These are phyloP conservation scores for Drosophila trapezifrons DNA, from an alignment of 1,140 invertebrate genomes.

Conservation along the genomic window DNA sequence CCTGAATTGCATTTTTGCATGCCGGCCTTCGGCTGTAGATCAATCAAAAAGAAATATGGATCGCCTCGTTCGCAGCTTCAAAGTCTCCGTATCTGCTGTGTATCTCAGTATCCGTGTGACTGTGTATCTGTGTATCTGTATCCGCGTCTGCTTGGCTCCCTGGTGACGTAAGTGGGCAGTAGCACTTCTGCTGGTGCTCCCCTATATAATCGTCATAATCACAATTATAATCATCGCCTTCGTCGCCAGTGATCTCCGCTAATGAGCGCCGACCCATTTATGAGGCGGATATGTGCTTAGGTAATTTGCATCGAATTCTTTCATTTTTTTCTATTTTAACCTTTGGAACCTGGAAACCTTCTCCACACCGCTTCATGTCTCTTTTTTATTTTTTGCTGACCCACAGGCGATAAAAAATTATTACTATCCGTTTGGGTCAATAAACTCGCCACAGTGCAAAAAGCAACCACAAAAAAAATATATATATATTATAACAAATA, in stretches of 20 bases:
- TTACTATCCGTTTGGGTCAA: constrained; percentile 50
- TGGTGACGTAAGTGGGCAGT: constrained; percentile 49
- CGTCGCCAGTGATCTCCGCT: constrained; percentile 47
- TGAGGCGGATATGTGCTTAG: constrained; percentile 61
- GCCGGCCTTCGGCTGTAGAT: constrained; percentile 79
- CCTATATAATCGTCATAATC: constrained; percentile 46
- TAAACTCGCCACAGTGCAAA: constrained; percentile 53
- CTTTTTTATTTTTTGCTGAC: constrained; percentile 53
- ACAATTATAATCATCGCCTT: constrained; percentile 38
- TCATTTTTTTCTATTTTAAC: constrained; percentile 22
- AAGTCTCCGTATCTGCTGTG: constrained; percentile 39
- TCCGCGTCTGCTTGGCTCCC: constrained; percentile 24
- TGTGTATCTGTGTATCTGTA: constrained; percentile 17
- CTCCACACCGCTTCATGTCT: constrained; percentile 20
- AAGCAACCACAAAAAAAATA: constrained; percentile 16
- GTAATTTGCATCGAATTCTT: constrained; percentile 60
- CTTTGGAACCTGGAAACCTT: constrained; percentile 52
- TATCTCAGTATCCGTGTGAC: constrained; percentile 10
- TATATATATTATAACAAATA: constrained; percentile 30
- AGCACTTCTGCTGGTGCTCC: constrained; percentile 37
- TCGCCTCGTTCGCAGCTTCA: constrained; percentile 49
- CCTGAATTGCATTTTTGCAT: constrained; percentile 80
- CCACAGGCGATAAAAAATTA: constrained; percentile 53
- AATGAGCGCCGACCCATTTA: constrained; percentile 50
- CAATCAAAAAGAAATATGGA: constrained; percentile 70